A percentile compares a stretch with the other conserved stretches of the same genome.
These are phyloP conservation scores for Metopia argyrocephala DNA, from an alignment of 2,888 invertebrate species.

Conservation along the genomic window DNA sequence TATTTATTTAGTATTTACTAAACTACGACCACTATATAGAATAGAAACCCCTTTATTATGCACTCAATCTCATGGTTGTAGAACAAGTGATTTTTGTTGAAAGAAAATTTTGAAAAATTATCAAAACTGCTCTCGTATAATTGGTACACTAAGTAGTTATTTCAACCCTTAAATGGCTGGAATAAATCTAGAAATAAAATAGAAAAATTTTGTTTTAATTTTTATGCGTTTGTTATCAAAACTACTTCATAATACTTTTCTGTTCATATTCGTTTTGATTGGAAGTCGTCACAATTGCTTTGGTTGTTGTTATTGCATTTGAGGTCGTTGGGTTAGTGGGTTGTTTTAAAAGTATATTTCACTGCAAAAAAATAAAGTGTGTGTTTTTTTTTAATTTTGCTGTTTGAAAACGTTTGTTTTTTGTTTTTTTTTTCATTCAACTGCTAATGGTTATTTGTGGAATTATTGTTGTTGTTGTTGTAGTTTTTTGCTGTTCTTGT, in stretches of 20 bases:
- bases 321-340: conserved; percentile 60
- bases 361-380: not conserved
- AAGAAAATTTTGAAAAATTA: too few relatives aligned
- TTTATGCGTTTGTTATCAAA: conserved; percentile 49
- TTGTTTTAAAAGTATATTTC: conserved; percentile 6
- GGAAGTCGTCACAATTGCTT: conserved; percentile 9
- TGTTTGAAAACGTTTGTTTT: not conserved
- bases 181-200: too few relatives aligned
- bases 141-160: too few relatives aligned
- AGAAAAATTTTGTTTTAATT: conserved; percentile 18
- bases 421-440: conserved; percentile 13
- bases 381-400: conserved; percentile 14
- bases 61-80: too few relatives aligned
- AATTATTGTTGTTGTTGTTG: conserved; percentile 18
- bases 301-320: not conserved
- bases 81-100: too few relatives aligned
- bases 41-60: too few relatives aligned
- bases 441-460: conserved; percentile 42
- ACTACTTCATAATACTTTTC: conserved; percentile 41
- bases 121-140: too few relatives aligned
- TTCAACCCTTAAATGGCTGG: too few relatives aligned
- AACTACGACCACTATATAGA: too few relatives aligned
- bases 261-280: conserved; percentile 3
- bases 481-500: conserved; percentile 51
- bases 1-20: too few relatives aligned